phyloP scores from a whole-genome alignment of 2,888 invertebrate species.

The Eupelmus urozonus region DNA sequence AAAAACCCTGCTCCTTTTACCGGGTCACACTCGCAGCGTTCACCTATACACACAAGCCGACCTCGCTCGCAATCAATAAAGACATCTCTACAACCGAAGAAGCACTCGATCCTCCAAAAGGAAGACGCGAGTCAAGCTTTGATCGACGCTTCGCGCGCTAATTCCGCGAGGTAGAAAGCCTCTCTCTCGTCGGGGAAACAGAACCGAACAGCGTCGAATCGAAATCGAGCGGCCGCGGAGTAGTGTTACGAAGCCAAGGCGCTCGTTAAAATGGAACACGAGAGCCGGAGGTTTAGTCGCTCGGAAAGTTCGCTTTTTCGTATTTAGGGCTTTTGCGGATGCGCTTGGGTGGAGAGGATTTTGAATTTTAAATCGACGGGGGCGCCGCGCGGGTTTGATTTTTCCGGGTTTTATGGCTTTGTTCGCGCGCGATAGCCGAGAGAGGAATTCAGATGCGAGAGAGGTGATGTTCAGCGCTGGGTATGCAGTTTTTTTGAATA shows the following conservation, averaged over 20 bases:
- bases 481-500: no score
- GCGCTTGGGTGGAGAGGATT: not conserved
- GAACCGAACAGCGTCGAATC: not conserved
- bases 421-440: no score
- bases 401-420: no score
- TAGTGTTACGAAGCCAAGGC: conserved; percentile 31
- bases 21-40: conserved; percentile 34
- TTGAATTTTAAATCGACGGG: not conserved
- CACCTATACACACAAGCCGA: not conserved
- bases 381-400: not conserved
- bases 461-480: no score
- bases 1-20: conserved; percentile 30
- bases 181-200: not conserved
- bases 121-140: conserved; percentile 1
- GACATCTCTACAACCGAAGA: not conserved
- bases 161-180: no score
- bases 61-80: not conserved
- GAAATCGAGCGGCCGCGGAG: not conserved
- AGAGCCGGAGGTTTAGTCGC: conserved; percentile 17
- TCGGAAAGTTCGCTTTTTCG: conserved; percentile 16
- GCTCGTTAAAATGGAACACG: conserved; percentile 35
- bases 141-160: no score
- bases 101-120: not conserved
- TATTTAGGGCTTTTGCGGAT: not conserved
- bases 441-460: no score